A percentile compares a stretch with the other conserved stretches of the same genome.
phyloP scores from a whole-genome alignment of 2,113 vertebrate genomes.

The Cacatua alba region DNA sequence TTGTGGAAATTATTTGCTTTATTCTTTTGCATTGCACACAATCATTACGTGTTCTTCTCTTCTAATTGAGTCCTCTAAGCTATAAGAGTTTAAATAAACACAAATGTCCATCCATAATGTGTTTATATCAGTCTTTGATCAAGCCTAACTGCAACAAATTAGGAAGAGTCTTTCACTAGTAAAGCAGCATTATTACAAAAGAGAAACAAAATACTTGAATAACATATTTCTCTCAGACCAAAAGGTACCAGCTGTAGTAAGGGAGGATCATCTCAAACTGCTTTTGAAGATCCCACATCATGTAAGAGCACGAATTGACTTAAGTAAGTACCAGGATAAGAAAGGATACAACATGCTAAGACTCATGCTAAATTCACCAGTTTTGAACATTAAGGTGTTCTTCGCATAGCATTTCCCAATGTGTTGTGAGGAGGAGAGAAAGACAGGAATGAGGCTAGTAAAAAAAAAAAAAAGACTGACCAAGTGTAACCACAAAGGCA shows the following conservation, averaged over 20 bases:
- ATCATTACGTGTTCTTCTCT: background rate
- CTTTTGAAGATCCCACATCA: background rate
- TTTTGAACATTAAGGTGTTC: background rate
- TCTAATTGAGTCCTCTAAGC: slow-evolving; percentile 32
- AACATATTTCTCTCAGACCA: background rate
- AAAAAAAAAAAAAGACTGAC: background rate
- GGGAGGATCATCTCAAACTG: background rate
- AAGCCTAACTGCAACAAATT: slow-evolving; percentile 38
- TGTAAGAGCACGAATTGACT: background rate
- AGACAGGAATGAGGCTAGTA: background rate
- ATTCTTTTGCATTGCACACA: background rate
- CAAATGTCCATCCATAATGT: slow-evolving; percentile 5
- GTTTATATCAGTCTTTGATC: slow-evolving; percentile 51
- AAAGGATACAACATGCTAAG: background rate
- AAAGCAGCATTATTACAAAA: slow-evolving; percentile 24
- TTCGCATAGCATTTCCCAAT: background rate
- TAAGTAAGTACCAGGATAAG: background rate
- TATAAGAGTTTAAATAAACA: slow-evolving; percentile 41
- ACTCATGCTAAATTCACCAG: background rate
- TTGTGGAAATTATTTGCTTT: slow-evolving; percentile 38
- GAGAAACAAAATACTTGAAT: background rate
- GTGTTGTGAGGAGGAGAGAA: background rate
- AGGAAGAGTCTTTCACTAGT: background rate
- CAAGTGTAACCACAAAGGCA: background rate
- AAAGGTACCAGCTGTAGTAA: background rate